Evolutionary conservation across 2,797 vertebrate species (phyloP).

Genomic region (Gymnopithys bicolor): DNA sequence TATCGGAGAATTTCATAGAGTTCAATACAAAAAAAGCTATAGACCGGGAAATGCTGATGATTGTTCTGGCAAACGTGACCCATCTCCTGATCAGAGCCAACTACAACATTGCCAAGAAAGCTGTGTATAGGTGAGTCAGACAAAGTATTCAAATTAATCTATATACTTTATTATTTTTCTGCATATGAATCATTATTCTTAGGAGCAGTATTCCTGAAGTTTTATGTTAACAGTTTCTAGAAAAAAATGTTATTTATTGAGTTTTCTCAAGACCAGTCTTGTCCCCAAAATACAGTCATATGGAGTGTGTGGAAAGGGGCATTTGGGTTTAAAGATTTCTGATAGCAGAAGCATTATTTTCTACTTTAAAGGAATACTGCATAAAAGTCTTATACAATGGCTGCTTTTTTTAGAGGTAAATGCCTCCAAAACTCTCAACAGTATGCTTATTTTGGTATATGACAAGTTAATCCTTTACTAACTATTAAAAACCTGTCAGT

Average conservation of each 20-base stretch:
- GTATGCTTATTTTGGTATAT: background rate
- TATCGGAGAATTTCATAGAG: slow-evolving; percentile 80
- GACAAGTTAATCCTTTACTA: background rate
- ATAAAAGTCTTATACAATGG: background rate
- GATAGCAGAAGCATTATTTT: background rate
- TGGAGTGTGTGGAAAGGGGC: background rate
- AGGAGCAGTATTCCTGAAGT: background rate
- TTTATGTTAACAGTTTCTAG: background rate
- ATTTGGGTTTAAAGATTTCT: background rate
- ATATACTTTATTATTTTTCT: background rate
- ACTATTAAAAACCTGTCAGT: background rate
- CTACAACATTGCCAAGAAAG: slow-evolving; percentile 80
- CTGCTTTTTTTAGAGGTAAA: background rate
- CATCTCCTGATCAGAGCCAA: slow-evolving; percentile 83
- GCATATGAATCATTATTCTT: background rate
- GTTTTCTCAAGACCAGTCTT: background rate
- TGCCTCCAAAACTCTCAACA: background rate
- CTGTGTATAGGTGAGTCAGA: slow-evolving; percentile 80
- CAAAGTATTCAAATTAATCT: background rate
- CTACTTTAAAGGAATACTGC: background rate
- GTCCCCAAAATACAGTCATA: background rate
- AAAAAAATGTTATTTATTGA: background rate
- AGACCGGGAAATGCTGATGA: slow-evolving; percentile 87
- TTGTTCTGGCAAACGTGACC: slow-evolving; percentile 83
- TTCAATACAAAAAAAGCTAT: slow-evolving; percentile 72